Evolutionary conservation across 30 jellyfish, hydroid and myxozoan genomes (phyloP), one percentile per base, ranked within the genome.

Genomic region (Chrysaora quinquecirrha): DNA sequence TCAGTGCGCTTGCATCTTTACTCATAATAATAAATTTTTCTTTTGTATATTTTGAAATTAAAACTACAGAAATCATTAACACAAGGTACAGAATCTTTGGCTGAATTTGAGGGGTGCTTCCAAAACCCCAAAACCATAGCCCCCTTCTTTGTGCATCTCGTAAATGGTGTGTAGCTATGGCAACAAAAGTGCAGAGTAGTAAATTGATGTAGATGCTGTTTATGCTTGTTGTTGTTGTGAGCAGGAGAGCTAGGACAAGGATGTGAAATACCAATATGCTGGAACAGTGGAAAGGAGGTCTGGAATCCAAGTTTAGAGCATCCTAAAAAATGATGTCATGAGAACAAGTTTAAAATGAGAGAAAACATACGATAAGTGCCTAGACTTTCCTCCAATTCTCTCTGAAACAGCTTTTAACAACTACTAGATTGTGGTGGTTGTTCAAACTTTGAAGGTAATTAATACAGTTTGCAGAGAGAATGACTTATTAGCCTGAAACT

Each of bases 131-230:
- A 60, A 90, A 84, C 97, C 97, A 90, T 24, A 90, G 71, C 56
- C 97, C 97, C 50, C 97, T 83, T 31, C 97, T 73, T 24, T 76
- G 69, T 30, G 88, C 97, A 54, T 90, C 97, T 46, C 97, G 49
- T 43, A 90, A 38, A 48, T 90, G 97, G 29, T 90, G 97, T 7
- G 97, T 70, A 34, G 60, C 23, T 1, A 90, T 24, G 3, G 97
- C 90, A 14, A 72, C 38, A 46, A 90, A 65, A 27, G 92, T 33
- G 3, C 69, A 1, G 2, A 82, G 29, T 18, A 58, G 14, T 11
- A 75, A 6, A 12, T 82, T 76, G 12, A 43, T 9, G 14, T 6
- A 10, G 30, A 19, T 25, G 0, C 31, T 58, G 34, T 16, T 67
- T 23, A 18, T 10, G 11, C 7, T 14, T 12, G 64, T 16, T 3